Evolutionary conservation across 2,888 invertebrate species (phyloP).

Genomic region (Lucinisca nassula): DNA sequence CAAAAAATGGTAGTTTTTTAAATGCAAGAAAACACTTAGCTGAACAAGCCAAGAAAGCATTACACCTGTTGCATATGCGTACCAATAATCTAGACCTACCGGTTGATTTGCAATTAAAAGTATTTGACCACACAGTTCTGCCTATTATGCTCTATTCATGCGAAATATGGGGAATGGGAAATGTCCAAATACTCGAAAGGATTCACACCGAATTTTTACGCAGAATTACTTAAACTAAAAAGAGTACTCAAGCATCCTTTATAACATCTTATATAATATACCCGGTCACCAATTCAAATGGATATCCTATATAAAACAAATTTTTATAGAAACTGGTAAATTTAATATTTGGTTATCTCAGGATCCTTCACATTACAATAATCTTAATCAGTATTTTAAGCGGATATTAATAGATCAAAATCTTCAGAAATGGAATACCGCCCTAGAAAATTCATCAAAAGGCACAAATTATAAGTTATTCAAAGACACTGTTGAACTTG

Average conservation of each 20-base stretch:
- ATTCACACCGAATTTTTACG: slow-evolving; percentile 10
- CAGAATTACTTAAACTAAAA: slow-evolving; percentile 14
- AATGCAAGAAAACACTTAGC: slow-evolving; percentile 14
- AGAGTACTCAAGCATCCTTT: background rate
- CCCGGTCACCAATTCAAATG: background rate
- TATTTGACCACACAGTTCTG: slow-evolving; percentile 19
- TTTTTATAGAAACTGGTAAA: background rate
- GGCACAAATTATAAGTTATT: background rate
- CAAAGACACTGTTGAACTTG: background rate
- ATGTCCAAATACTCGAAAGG: slow-evolving; percentile 21
- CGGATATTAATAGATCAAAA: background rate
- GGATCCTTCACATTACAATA: background rate
- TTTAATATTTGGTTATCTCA: background rate
- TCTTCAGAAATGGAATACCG: background rate
- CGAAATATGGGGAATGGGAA: slow-evolving; percentile 36
- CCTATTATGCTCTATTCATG: slow-evolving; percentile 30
- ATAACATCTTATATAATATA: background rate
- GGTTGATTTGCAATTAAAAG: background rate
- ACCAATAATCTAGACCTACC: slow-evolving; percentile 23
- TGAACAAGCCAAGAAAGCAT: slow-evolving; percentile 19
- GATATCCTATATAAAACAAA: background rate
- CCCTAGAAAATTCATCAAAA: background rate
- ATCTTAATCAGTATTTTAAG: background rate
- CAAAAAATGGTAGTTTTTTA: slow-evolving; percentile 15
- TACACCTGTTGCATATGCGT: background rate